Evolutionary conservation across 2,113 vertebrate genomes (phyloP), one percentile per base, ranked within the genome.

Genomic region (Pithys albifrons): DNA sequence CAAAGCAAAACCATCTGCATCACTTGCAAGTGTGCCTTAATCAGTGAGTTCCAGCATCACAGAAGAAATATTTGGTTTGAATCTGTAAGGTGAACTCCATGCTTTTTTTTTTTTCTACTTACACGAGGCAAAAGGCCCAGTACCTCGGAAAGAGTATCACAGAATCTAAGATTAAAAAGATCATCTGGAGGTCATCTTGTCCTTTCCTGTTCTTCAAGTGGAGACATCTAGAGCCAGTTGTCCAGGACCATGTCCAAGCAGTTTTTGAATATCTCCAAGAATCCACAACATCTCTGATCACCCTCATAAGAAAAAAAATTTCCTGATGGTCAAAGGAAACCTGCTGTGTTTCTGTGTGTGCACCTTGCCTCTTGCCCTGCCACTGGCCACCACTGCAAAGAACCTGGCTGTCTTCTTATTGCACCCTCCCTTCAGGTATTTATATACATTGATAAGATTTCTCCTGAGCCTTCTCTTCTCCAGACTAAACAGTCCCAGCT

Each of bases 181-280:
- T 70, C 12, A 43, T 22, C 49, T 69, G n/a, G 12, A 73, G 7
- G 7, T 82, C 6, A 16, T 43, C 22, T 64, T 27, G 14, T 43
- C 6, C 48, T 43, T 14, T 6, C 2, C 8, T 12, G 2, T 2
- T 35, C 19, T 43, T 80, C 8, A 55, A 28, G 28, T 31, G 71
- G 6, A 33, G 39, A 19, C 9, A 55, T 9, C 24, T 37, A n/a
- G 6, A 74, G 3, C 2, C 11, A 28, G 9, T 59, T 62, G 35
- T 27, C 12, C 55, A 65, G 12, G 16, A n/a, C 1, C 0, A 18
- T 5, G 6, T 58, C 22, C n/a, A 69, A 39, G 9, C 2, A 1
- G 0, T 16, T 91, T 69, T 57, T 25, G 11, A 64, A 12, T n/a
- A 41, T 25, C 9, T 79, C 37, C 13, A 69, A 51, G 31, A 58